A percentile compares a stretch with the other conserved stretches of the same genome.
phyloP scores from a whole-genome alignment of 2,797 vertebrate genomes.

The Anabacerthia variegaticeps region DNA sequence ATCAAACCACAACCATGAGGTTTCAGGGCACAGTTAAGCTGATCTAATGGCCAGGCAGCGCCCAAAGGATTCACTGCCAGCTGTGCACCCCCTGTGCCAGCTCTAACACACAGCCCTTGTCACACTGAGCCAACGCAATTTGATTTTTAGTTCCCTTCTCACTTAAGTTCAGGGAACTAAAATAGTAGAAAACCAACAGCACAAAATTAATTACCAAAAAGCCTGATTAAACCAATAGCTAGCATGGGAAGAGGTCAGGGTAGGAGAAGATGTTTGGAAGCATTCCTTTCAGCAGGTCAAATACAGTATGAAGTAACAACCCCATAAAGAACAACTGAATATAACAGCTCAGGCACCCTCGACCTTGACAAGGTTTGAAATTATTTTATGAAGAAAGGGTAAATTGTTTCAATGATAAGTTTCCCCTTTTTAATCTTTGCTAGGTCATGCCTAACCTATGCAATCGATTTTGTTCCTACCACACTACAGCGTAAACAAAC shows the following conservation, averaged over 20 bases:
- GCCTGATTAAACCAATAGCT: background rate
- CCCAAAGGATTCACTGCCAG: background rate
- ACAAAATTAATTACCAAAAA: background rate
- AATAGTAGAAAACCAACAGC: background rate
- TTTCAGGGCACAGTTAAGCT: background rate
- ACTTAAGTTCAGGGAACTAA: background rate
- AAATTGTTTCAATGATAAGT: background rate
- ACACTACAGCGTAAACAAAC: conserved; percentile 32
- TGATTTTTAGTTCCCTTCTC: background rate
- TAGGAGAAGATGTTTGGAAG: background rate
- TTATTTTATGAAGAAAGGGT: background rate
- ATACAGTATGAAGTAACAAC: background rate
- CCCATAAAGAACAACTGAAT: background rate
- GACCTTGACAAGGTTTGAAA: background rate
- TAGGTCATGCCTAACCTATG: background rate
- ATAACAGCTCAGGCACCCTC: background rate
- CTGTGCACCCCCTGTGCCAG: background rate
- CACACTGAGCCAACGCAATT: background rate
- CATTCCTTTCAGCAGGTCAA: background rate
- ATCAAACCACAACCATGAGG: background rate
- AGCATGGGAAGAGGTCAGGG: background rate
- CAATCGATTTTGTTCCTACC: conserved; percentile 29
- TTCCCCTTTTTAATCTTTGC: background rate
- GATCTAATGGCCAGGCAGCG: background rate
- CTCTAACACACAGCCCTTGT: accelerated